Evolutionary conservation across 2,113 vertebrate genomes (phyloP).

Genomic region (Lepisosteus osseus): DNA sequence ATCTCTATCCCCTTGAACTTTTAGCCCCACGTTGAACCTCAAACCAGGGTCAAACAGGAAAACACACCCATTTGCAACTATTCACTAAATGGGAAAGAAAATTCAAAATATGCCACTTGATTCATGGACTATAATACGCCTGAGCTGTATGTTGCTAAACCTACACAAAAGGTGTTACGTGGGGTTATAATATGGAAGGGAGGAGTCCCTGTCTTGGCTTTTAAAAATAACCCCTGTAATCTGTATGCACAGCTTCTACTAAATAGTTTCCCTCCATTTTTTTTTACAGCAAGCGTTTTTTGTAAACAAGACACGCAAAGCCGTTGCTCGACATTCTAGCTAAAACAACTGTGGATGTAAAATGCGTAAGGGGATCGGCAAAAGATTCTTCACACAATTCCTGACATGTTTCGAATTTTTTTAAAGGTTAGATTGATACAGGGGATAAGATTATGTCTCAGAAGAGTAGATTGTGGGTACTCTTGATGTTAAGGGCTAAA

Average conservation of each 20-base stretch:
- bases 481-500: conserved; percentile 53
- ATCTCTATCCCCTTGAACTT: conserved; percentile 53
- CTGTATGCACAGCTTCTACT: neutral
- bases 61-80: conserved; percentile 43
- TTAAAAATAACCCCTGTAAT: neutral
- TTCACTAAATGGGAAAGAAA: conserved; percentile 39
- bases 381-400: conserved; percentile 59
- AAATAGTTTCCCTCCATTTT: neutral
- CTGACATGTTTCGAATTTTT: conserved; percentile 66
- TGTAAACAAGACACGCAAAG: neutral
- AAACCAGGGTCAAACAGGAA: conserved; percentile 45
- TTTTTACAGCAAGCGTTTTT: neutral
- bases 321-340: neutral
- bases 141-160: neutral
- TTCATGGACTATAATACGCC: conserved; percentile 34
- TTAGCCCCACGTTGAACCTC: conserved; percentile 59
- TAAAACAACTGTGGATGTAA: neutral
- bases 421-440: conserved; percentile 65
- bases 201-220: neutral
- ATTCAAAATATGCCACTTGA: conserved; percentile 48
- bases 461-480: conserved; percentile 44
- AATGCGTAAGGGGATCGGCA: conserved; percentile 38
- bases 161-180: neutral
- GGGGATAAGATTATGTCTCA: conserved; percentile 53
- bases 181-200: neutral